Conservation (phyloP, 2,888 invertebrate genomes). For the Masnerella sp. region DNA sequence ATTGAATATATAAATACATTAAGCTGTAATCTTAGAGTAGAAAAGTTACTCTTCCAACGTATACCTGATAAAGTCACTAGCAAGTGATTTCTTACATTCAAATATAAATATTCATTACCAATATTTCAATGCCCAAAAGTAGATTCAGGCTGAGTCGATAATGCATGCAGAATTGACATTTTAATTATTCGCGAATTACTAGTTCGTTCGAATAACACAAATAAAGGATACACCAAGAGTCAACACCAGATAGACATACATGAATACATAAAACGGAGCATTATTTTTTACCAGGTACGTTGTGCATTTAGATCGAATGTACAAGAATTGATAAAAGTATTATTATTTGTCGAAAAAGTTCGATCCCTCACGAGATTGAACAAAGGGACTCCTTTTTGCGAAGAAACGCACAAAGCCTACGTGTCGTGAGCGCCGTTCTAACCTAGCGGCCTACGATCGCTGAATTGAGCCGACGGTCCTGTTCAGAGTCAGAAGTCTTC, state of each 20-base stretch:
- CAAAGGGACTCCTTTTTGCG: slow-evolving; percentile 51
- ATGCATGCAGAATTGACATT: background rate
- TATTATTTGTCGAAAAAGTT: slow-evolving; percentile 57
- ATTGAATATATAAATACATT: slow-evolving; percentile 17
- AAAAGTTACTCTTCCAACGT: slow-evolving; percentile 26
- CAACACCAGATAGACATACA: slow-evolving; percentile 37
- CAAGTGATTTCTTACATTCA: slow-evolving; percentile 12
- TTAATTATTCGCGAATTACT: background rate
- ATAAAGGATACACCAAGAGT: slow-evolving; percentile 41
- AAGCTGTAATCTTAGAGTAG: slow-evolving; percentile 20
- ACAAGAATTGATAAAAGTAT: slow-evolving; percentile 33
- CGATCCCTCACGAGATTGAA: slow-evolving; percentile 58
- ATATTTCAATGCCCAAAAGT: slow-evolving; percentile 11
- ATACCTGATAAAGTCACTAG: slow-evolving; percentile 32
- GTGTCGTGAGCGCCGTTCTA: slow-evolving; percentile 38
- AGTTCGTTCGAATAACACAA: slow-evolving; percentile 6
- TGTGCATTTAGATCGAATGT: slow-evolving; percentile 27
- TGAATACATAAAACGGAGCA: slow-evolving; percentile 13
- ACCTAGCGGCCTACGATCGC: slow-evolving; percentile 15
- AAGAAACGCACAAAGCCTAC: slow-evolving; percentile 61
- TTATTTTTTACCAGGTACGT: slow-evolving; percentile 38
- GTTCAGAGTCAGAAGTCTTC: slow-evolving; percentile 61
- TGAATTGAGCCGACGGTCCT: slow-evolving; percentile 46
- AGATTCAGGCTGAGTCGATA: slow-evolving; percentile 10
- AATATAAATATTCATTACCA: slow-evolving; percentile 19